These are phyloP conservation scores for Poecilia velifera DNA, from an alignment of 2,797 vertebrate genomes.

Conservation along the genomic window DNA sequence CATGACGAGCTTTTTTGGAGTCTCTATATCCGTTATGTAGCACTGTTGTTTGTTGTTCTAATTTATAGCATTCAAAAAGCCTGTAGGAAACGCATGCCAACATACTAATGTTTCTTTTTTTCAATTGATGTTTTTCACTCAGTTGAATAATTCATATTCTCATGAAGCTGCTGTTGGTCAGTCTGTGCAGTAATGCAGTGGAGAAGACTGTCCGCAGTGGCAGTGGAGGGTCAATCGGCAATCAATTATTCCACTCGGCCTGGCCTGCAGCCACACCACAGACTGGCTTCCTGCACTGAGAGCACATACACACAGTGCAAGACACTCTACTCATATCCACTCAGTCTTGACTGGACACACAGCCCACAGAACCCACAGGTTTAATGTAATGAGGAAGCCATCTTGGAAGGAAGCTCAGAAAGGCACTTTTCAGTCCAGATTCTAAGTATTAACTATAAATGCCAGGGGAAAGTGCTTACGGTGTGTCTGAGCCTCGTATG, in stretches of 20 bases:
- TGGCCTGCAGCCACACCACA: conserved; percentile 72
- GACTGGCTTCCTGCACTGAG: conserved; percentile 38
- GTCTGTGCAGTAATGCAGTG: conserved; percentile 67
- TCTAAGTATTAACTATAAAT: neutral
- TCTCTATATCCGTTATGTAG: too few relatives aligned
- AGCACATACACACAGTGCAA: conserved; percentile 29
- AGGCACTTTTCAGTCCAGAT: neutral
- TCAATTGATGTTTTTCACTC: neutral
- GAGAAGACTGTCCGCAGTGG: conserved; percentile 63
- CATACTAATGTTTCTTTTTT: neutral
- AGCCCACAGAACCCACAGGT: neutral
- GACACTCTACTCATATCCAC: conserved; percentile 11
- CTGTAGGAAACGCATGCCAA: neutral
- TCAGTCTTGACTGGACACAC: conserved; percentile 5
- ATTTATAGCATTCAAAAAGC: neutral
- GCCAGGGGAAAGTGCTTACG: neutral
- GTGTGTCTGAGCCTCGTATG: neutral
- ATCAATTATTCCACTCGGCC: conserved; percentile 77
- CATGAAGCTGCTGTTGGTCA: conserved; percentile 41
- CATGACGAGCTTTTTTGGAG: neutral
- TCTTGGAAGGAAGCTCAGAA: neutral
- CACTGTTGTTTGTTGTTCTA: neutral
- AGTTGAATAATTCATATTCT: neutral
- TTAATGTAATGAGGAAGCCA: neutral
- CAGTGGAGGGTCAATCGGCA: conserved; percentile 73